Percentiles rank a stretch among this genome's conserved stretches.
These are phyloP conservation scores for Hippocampus kuda DNA, from an alignment of 2,797 vertebrate species.

Conservation along the genomic window DNA sequence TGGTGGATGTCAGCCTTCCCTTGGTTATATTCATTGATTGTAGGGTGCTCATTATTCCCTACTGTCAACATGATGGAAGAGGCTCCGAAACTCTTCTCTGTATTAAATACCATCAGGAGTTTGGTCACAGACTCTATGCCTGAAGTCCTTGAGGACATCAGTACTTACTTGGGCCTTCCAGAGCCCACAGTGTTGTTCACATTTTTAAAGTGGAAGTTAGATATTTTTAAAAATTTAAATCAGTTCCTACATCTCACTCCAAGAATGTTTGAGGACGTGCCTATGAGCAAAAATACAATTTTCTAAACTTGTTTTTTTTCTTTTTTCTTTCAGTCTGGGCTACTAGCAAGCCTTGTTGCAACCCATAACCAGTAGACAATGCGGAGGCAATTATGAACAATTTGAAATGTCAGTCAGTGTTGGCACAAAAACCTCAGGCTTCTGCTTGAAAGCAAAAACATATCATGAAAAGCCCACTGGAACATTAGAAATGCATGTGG, in stretches of 20 bases:
- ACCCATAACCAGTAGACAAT: too few species aligned
- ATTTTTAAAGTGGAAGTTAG: not conserved
- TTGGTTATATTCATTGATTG: slow-evolving; percentile 57
- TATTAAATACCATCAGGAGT: slow-evolving; percentile 41
- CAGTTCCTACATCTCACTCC: not conserved
- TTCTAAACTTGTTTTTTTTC: not conserved
- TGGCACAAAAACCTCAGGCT: too few species aligned
- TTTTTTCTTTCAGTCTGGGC: too few species aligned
- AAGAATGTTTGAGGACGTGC: not conserved
- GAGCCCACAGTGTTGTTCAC: slow-evolving; percentile 15
- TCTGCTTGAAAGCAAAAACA: too few species aligned
- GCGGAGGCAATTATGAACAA: too few species aligned
- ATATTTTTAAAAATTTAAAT: not conserved
- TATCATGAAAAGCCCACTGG: too few species aligned
- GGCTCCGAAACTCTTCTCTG: slow-evolving; percentile 31
- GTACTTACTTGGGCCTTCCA: slow-evolving; percentile 31
- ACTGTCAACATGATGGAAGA: slow-evolving; percentile 48
- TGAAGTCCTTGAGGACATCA: slow-evolving; percentile 27
- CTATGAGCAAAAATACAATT: not conserved
- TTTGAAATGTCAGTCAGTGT: too few species aligned
- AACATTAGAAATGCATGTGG: too few species aligned
- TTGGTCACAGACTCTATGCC: slow-evolving; percentile 30
- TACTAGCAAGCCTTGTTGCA: too few species aligned
- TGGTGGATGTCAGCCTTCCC: slow-evolving; percentile 31
- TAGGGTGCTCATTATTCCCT: slow-evolving; percentile 56